Base-by-base conservation (phyloP, 2,113 vertebrate genomes). In the Lophotis ruficrista region DNA sequence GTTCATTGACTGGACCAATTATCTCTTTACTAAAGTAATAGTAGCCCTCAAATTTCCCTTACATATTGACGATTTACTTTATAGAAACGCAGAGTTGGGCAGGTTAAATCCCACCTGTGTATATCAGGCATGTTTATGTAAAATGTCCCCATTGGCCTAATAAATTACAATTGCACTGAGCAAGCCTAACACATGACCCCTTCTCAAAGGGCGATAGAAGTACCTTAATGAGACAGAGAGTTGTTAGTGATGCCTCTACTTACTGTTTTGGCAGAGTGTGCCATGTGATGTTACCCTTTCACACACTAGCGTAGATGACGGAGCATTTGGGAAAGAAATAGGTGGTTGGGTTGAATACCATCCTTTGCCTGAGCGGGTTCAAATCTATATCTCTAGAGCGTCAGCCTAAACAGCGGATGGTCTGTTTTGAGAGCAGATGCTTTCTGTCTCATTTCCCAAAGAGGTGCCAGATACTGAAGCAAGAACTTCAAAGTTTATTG, bases 401-500 rank as follows among this genome's bases (percentile, higher is more conserved):
- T 60, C 56, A 91, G 48, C 33, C 58, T 79, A 43, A 96, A 64
- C 45, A 80, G 71, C 0, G 6, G 18, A 94, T 45, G 14, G n/a
- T 57, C n/a, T 93, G 48, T 83, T 83, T 83, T 27, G 54, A 66
- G 53, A 93, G 62, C 76, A 94, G 80, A 73, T 83, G 54, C 47
- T 93, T 93, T 89, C 76, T 68, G 76, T 92, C 35, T 90, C 57
- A 30, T 85, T 81, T 96, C 47, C 68, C 31, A 73, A 77, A 86
- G 35, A 89, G 51, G 43, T 86, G 83, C 51, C 86, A 93, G 76
- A 21, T 81, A 86, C 38, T 92, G 86, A 68, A 90, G 37, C n/a
- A 90, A 77, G 79, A 94, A 88, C 75, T 85, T 93, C 31, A 35
- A 82, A 89, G 54, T 89, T 90, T 89, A 92, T 94, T 94, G 76